Percentiles rank a stretch among this genome's conserved stretches.
Conservation (phyloP, 2,888 invertebrate genomes). For the Synanthedon formicaeformis region DNA sequence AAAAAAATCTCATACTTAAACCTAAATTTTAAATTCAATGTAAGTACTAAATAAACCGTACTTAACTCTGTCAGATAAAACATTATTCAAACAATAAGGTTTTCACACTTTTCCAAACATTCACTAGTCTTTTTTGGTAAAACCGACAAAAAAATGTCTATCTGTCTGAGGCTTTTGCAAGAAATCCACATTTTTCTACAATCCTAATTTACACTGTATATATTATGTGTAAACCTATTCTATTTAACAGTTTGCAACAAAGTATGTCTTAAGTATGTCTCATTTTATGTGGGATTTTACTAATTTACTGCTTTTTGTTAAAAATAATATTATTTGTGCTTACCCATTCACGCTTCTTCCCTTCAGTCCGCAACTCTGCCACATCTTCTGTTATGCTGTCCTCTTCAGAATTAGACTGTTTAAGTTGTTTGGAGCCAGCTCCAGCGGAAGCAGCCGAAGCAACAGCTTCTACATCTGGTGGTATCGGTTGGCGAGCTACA, state of each 20-base stretch:
- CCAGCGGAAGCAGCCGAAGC: slow-evolving; percentile 11
- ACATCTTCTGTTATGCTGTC: slow-evolving; percentile 47
- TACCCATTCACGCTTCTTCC: slow-evolving; percentile 44
- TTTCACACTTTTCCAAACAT: too few relatives aligned
- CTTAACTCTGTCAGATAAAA: too few relatives aligned
- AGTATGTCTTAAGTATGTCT: neutral
- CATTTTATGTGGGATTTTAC: too few relatives aligned
- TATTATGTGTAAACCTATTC: too few relatives aligned
- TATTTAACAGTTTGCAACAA: too few relatives aligned
- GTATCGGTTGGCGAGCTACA: slow-evolving; percentile 24
- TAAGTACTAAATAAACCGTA: too few relatives aligned
- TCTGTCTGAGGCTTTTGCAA: neutral
- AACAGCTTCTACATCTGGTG: slow-evolving; percentile 16
- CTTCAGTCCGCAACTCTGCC: slow-evolving; percentile 32
- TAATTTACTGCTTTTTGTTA: too few relatives aligned
- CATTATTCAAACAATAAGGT: too few relatives aligned
- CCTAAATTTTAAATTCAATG: too few relatives aligned
- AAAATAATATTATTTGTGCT: neutral
- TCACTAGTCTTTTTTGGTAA: too few relatives aligned
- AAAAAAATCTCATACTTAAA: too few relatives aligned
- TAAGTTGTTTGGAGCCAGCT: slow-evolving; percentile 10
- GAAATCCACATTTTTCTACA: neutral
- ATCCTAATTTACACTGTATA: neutral
- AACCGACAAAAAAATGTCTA: too few relatives aligned
- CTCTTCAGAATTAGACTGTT: slow-evolving; percentile 4